Evolutionary conservation across 2,888 invertebrate species (phyloP), one percentile per base, ranked within the genome.

Genomic region (Dione juno): DNA sequence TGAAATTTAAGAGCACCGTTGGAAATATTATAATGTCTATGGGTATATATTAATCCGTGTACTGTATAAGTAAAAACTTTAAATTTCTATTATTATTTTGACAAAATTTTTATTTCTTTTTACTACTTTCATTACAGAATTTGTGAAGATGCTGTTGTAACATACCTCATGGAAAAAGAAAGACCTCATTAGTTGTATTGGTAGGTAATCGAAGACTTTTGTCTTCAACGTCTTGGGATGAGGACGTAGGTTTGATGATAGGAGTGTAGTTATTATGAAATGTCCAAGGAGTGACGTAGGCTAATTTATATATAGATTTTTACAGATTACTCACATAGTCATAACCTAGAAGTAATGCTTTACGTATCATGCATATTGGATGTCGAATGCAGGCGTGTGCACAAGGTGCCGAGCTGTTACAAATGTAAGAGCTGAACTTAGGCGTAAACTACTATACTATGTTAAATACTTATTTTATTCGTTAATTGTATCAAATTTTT

Each of bases 61-160:
- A 28, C 5, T 28, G 28, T 28, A 5, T 28, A 28, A 28, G 28
- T 28, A 28, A 3, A 28, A 40, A 40, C 8, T 40, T 5, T 40
- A 7, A 10, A 40, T 7, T 3, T 40, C 1, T 40, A 7, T 40
- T 5, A 40, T 40, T 40, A 40, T 10, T 40, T 40, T 40, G 40
- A 48, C 45, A 68, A 8, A 40, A 52, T 66, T 66, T 67, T 43
- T 50, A 40, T 54, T 61, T 43, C 5, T 50, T 16, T 16, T 9
- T 71, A 65, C 74, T 9, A 16, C 74, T 82, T 79, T 77, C 73
- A 72, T 94, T 94, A 66, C 93, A 94, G 94, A 94, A 82, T 94
- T 94, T 81, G 94, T 94, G 76, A 94, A 94, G 84, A 92, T 94
- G 89, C 85, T 94, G 81, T 84, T 94, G 86, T 94, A 93, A 91